phyloP scores from a whole-genome alignment of 2,888 invertebrate species.

The Petrophora chlorosata region DNA sequence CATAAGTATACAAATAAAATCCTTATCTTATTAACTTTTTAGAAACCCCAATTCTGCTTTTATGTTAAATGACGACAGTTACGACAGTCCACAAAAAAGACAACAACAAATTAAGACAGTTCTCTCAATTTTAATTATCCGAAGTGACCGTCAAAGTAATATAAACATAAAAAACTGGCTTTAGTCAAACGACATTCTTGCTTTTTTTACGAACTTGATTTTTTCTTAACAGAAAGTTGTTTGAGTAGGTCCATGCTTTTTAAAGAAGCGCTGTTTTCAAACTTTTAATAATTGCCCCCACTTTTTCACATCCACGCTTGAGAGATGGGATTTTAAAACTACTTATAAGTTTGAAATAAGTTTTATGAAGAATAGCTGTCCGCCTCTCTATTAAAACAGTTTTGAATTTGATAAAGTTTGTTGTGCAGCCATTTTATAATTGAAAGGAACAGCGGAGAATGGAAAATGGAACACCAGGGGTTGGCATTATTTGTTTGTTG shows the following conservation, averaged over 20 bases:
- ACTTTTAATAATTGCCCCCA: constrained; percentile 20
- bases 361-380: constrained; percentile 27
- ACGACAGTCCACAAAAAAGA: too few species aligned
- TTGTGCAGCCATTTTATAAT: constrained; percentile 1
- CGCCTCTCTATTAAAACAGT: constrained; percentile 5
- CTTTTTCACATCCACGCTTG: constrained; percentile 22
- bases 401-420: constrained; percentile 8
- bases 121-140: too few species aligned
- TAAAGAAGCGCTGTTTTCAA: constrained; percentile 2
- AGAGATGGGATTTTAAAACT: constrained; percentile 40
- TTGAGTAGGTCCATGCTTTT: neutral
- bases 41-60: too few species aligned
- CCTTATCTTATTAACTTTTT: too few species aligned
- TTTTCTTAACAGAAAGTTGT: too few species aligned
- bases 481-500: neutral
- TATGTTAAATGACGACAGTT: too few species aligned
- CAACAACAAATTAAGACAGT: too few species aligned
- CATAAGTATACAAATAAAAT: too few species aligned
- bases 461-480: neutral
- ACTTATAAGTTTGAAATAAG: constrained; percentile 39
- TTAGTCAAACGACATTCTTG: too few species aligned
- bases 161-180: too few species aligned
- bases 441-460: neutral
- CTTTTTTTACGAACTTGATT: too few species aligned
- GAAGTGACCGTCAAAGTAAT: too few species aligned